Base-by-base conservation (phyloP, 2,113 vertebrate genomes). In the Scalopus aquaticus region DNA sequence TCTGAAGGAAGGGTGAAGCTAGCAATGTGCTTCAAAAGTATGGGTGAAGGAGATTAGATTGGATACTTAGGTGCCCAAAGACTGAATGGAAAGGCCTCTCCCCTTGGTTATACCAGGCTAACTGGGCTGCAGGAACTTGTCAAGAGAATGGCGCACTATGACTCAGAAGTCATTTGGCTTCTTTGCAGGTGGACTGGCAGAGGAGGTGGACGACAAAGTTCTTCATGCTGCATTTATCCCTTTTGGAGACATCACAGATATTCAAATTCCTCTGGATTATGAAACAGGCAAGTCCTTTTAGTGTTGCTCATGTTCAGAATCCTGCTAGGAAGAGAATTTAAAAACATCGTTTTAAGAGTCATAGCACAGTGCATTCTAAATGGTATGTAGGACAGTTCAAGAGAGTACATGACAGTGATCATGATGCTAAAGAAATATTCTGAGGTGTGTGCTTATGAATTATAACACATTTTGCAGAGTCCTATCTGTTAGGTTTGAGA, bases 181-280 rank as follows among this genome's bases (percentile, higher is more conserved):
- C 32, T 56, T 95, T 90, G 73, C 97, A 99, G 99, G 99, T 73
- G 99, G 99, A 6, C 97, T 99, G n/a, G 99, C 99, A 3, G 99
- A 99, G 73, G 99, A 99, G 92, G 99, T 99, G 96, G 99, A 99
- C 26, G 99, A 99, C 98, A 99, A 99, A 92, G 99, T 99, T 1
- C 97, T 99, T 30, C 99, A 99, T 88, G 99, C 99, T 1, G 99
- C 99, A 4, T 99, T 99, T 88, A 99, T 99, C 96, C 99, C 99
- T 6, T 99, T 99, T 94, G 99, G 99, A 26, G 99, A 99, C 97
- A 98, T 99, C 94, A 99, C 98, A 39, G 99, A 99, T 98, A 99
- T 99, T 98, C 99, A 99, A 98, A 99, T 99, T 90, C 99, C 99
- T 0, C 97, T 99, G 94, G 99, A 99, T 97, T 99, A 99, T 98